A percentile compares a stretch with the other conserved stretches of the same genome.
These are phyloP conservation scores for Aleiodes sp. DNA, from an alignment of 1,140 invertebrate genomes.

Conservation along the genomic window DNA sequence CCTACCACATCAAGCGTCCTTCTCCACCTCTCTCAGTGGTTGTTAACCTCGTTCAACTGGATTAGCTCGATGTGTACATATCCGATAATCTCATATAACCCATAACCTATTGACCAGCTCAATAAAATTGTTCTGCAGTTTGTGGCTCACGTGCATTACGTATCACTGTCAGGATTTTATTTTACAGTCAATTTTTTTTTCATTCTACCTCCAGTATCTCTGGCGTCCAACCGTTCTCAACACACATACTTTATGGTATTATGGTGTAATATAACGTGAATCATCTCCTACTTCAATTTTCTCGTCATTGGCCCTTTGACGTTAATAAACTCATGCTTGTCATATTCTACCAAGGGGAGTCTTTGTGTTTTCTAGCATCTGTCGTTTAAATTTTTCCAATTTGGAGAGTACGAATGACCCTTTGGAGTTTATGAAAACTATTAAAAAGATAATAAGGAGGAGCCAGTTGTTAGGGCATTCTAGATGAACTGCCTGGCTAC, in stretches of 20 bases:
- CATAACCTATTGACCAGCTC: slow-evolving; percentile 45
- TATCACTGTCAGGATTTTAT: slow-evolving; percentile 19
- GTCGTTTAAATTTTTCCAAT: background rate
- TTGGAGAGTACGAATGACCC: background rate
- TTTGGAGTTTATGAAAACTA: background rate
- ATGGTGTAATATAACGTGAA: slow-evolving; percentile 6
- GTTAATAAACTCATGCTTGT: slow-evolving; percentile 24
- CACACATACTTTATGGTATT: background rate
- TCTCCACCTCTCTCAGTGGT: background rate
- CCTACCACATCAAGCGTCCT: slow-evolving; percentile 2
- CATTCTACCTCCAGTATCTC: background rate
- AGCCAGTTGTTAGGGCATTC: no score
- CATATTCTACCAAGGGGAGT: slow-evolving; percentile 5
- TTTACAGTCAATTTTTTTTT: slow-evolving; percentile 10
- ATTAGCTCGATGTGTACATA: slow-evolving; percentile 46
- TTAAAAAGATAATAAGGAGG: no score
- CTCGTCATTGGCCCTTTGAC: slow-evolving; percentile 18
- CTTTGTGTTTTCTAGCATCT: slow-evolving; percentile 7
- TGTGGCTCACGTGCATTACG: background rate
- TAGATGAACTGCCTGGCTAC: no score
- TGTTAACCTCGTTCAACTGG: slow-evolving; percentile 43
- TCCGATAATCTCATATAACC: slow-evolving; percentile 47
- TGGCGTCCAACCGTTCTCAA: background rate
- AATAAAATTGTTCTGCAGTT: slow-evolving; percentile 42
- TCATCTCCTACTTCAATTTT: slow-evolving; percentile 18